These are phyloP conservation scores for Cardinalis cardinalis DNA, from an alignment of 2,113 vertebrate genomes.

Conservation along the genomic window DNA sequence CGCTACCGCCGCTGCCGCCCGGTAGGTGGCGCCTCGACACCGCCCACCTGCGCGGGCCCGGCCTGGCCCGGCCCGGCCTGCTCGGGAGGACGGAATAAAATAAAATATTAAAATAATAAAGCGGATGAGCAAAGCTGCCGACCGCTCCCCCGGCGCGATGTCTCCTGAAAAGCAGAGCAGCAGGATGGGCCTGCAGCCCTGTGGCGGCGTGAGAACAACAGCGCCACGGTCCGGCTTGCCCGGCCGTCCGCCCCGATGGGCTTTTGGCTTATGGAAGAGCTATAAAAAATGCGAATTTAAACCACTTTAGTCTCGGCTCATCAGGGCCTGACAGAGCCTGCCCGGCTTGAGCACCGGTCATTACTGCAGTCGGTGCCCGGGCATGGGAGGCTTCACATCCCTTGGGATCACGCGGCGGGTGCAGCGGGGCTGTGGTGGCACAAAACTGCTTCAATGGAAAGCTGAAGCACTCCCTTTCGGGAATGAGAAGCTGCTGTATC, in stretches of 20 bases:
- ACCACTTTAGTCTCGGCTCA: fast-evolving
- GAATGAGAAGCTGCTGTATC: not conserved
- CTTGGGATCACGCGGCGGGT: fast-evolving
- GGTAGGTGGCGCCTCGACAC: constrained; percentile 77
- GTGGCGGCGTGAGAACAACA: not conserved
- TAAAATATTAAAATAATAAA: not conserved
- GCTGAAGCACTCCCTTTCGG: not conserved
- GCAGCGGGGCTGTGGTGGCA: fast-evolving
- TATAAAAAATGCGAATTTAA: not conserved
- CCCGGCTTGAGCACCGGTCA: fast-evolving
- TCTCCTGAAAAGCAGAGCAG: fast-evolving
- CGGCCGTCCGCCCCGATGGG: fast-evolving
- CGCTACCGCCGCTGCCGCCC: not conserved
- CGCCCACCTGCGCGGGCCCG: constrained; percentile 49
- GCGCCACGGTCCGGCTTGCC: fast-evolving
- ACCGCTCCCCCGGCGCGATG: not conserved
- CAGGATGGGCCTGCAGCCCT: not conserved
- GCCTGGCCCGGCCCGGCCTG: not conserved
- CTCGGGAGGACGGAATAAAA: not conserved
- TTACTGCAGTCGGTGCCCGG: fast-evolving
- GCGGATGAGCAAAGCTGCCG: not conserved
- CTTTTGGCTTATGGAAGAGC: not conserved
- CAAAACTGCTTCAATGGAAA: not conserved
- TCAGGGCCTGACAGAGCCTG: fast-evolving
- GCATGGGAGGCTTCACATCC: fast-evolving